phyloP scores from a whole-genome alignment of 2,888 invertebrate genomes.

The Drosophila neoperkinsi region DNA sequence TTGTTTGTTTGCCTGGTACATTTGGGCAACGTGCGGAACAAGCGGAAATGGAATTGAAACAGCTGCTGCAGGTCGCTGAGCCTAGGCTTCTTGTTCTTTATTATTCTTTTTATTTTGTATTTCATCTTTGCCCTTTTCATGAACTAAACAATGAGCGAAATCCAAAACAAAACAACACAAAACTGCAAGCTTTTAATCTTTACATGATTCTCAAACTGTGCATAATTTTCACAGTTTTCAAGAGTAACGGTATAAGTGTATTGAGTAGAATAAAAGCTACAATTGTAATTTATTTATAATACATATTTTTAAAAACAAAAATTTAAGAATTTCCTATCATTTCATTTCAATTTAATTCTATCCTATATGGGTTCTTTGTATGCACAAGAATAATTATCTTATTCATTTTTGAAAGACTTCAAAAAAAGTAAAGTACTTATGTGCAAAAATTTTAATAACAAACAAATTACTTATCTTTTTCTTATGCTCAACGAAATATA shows the following conservation, averaged over 20 bases:
- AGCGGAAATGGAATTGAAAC: slow-evolving; percentile 62
- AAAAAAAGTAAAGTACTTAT: background rate
- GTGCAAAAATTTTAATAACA: background rate
- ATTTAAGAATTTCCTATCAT: background rate
- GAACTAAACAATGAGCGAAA: background rate
- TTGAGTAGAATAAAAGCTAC: background rate
- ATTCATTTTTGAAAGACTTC: background rate
- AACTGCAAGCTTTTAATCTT: background rate
- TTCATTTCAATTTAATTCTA: background rate
- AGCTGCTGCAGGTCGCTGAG: slow-evolving; percentile 34
- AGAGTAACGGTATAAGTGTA: background rate
- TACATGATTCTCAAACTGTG: slow-evolving; percentile 4
- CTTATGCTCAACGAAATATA: background rate
- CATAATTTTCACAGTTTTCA: background rate
- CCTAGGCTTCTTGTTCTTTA: slow-evolving; percentile 1
- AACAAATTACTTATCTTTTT: background rate
- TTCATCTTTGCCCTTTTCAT: slow-evolving; percentile 32
- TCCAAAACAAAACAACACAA: slow-evolving; percentile 16
- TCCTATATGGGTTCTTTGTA: background rate
- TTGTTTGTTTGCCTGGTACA: slow-evolving; percentile 26
- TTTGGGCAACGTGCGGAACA: slow-evolving; percentile 49
- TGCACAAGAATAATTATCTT: too few species aligned
- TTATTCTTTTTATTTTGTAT: slow-evolving; percentile 2
- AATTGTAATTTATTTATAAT: background rate
- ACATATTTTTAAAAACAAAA: background rate